Percentiles rank a stretch among this genome's conserved stretches.
Conservation (phyloP, 2,113 vertebrate genomes). For the Nestor notabilis region DNA sequence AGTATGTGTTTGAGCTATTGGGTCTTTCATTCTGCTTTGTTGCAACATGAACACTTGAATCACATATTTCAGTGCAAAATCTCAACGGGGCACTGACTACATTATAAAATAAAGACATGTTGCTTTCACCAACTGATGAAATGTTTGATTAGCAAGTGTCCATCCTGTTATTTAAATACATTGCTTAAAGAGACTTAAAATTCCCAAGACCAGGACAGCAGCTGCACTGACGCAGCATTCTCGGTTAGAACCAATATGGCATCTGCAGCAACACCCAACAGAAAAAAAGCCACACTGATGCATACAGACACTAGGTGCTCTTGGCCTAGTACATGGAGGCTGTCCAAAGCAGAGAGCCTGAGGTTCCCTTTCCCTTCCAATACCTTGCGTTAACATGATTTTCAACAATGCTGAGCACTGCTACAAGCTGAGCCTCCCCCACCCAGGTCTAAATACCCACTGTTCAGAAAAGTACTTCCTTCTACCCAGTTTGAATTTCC, state of each 20-base stretch:
- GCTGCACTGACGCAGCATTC: neutral
- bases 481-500: neutral
- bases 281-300: neutral
- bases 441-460: neutral
- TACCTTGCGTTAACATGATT: neutral
- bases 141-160: neutral
- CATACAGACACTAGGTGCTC: neutral
- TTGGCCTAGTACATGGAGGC: neutral
- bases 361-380: neutral
- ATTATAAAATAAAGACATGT: neutral
- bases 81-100: fast-evolving
- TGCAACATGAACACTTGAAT: neutral
- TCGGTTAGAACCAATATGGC: neutral
- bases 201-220: neutral
- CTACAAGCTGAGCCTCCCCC: neutral
- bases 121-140: neutral
- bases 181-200: neutral
- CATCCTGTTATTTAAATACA: neutral
- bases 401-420: neutral
- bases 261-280: neutral
- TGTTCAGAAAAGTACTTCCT: neutral
- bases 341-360: neutral
- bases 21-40: neutral
- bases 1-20: neutral
- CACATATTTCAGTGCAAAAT: neutral